phyloP scores from a whole-genome alignment of 2,113 vertebrate species.

The Zapornia atra region DNA sequence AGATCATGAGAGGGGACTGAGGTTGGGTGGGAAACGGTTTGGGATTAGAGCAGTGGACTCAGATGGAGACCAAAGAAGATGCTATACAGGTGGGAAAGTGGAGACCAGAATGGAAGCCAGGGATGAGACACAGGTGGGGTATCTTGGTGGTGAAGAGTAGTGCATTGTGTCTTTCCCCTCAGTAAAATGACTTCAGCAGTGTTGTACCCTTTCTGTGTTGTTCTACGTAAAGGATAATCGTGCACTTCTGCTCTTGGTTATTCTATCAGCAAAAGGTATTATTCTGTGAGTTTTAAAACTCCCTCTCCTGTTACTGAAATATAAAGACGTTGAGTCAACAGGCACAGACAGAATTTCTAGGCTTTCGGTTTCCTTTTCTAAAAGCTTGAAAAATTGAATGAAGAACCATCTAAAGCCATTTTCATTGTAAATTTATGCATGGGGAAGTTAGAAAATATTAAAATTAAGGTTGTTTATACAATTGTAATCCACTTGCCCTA shows the following conservation, averaged over 20 bases:
- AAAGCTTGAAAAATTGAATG: neutral
- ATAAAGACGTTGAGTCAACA: neutral
- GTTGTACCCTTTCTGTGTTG: accelerated
- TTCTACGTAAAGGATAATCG: neutral
- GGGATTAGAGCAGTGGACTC: neutral
- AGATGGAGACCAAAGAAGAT: neutral
- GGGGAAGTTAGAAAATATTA: neutral
- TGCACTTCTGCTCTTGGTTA: neutral
- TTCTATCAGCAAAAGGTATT: neutral
- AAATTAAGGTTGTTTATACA: neutral
- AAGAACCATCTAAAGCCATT: neutral
- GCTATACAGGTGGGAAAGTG: neutral
- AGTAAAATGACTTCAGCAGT: neutral
- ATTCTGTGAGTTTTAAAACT: neutral
- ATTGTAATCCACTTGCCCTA: neutral
- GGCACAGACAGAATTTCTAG: neutral
- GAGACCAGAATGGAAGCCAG: neutral
- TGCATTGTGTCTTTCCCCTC: neutral
- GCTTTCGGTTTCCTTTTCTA: neutral
- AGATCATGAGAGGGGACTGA: neutral
- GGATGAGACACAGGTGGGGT: neutral
- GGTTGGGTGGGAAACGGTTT: neutral
- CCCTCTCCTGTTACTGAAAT: neutral
- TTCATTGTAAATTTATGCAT: neutral
- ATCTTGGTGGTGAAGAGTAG: neutral